Evolutionary conservation across 2,888 invertebrate genomes (phyloP).

Genomic region (Leucophenga maculata): DNA sequence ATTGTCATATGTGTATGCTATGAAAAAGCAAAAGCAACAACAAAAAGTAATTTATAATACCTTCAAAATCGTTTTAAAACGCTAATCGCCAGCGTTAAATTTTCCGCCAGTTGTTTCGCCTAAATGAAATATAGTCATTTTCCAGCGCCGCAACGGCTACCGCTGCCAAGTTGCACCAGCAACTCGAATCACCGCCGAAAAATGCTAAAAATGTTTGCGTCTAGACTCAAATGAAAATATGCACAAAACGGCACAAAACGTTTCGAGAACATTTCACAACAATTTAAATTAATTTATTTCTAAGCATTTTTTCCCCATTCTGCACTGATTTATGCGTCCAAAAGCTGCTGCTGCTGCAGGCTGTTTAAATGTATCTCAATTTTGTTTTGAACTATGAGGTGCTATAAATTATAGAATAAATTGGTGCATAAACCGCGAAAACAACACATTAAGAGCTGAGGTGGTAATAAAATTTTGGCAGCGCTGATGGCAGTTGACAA

Average conservation of each 20-base stretch:
- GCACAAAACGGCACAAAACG: neutral
- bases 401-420: neutral
- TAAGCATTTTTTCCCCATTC: neutral
- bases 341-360: neutral
- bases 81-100: too few relatives aligned
- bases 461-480: too few relatives aligned
- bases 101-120: neutral
- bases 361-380: neutral
- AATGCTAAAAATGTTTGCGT: neutral
- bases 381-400: neutral
- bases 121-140: neutral
- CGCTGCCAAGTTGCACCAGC: neutral
- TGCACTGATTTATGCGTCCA: slow-evolving; percentile 8
- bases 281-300: slow-evolving; percentile 19
- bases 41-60: too few relatives aligned
- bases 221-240: neutral
- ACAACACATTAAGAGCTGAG: neutral
- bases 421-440: too few relatives aligned
- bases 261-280: neutral
- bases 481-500: slow-evolving; percentile 33
- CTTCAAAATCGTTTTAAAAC: too few relatives aligned
- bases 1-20: too few relatives aligned
- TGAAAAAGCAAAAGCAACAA: too few relatives aligned
- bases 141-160: neutral
- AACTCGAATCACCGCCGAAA: neutral